A percentile compares a stretch with the other conserved stretches of the same genome.
phyloP scores from a whole-genome alignment of 2,113 vertebrate genomes.

The Archilochus colubris region DNA sequence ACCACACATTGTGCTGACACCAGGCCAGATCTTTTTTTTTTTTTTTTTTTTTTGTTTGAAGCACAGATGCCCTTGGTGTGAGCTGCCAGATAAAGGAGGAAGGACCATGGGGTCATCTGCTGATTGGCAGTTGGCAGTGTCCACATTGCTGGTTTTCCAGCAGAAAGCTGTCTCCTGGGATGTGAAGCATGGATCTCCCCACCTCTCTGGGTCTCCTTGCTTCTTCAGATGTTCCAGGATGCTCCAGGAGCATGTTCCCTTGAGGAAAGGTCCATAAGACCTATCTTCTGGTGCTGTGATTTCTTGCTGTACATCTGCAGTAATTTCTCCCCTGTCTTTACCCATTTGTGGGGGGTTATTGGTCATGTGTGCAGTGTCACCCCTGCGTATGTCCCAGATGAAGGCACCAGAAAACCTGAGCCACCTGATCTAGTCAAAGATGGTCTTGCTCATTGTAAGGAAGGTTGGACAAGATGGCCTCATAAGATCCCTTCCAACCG shows the following conservation, averaged over 20 bases:
- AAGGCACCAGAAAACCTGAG: not conserved
- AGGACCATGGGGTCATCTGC: not conserved
- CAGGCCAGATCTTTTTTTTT: conserved; percentile 4
- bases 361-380: not conserved
- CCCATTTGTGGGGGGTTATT: not conserved
- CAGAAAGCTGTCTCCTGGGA: not conserved
- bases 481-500: not conserved
- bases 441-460: not conserved
- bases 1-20: conserved; percentile 5
- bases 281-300: not conserved
- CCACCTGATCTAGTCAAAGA: not conserved
- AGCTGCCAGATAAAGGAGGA: not conserved
- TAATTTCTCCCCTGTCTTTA: not conserved
- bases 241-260: not conserved
- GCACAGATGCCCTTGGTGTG: not conserved
- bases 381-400: fast-evolving
- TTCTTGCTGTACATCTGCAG: not conserved
- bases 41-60: not conserved
- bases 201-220: not conserved
- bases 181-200: not conserved
- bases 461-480: fast-evolving
- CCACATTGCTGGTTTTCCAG: fast-evolving
- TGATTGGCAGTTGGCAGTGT: not conserved
- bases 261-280: not conserved
- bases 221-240: not conserved